Conservation (phyloP, 2,797 vertebrate genomes). For the Enteromius trimaculatus region DNA sequence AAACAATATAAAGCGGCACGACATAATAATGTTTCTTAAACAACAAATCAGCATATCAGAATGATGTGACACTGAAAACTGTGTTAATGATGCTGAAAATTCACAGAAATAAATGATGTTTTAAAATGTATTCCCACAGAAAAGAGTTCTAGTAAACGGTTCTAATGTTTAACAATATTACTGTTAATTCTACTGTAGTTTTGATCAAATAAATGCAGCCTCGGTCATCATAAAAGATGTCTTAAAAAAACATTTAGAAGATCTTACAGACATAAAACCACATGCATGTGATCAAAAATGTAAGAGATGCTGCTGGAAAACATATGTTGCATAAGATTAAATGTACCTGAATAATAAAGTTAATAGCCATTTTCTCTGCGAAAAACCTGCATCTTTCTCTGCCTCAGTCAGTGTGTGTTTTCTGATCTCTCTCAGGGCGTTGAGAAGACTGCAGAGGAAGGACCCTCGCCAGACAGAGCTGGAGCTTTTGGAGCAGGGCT, state of each 20-base stretch:
- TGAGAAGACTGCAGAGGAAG: conserved; percentile 83
- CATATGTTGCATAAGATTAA: not conserved
- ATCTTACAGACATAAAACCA: not conserved
- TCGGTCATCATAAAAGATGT: not conserved
- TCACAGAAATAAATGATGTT: not conserved
- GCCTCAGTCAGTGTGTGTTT: not conserved
- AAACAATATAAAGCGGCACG: not conserved
- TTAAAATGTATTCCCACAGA: not conserved
- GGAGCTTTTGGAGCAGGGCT: conserved; percentile 90
- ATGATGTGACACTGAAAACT: not conserved
- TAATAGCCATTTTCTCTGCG: not conserved
- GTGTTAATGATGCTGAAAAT: not conserved
- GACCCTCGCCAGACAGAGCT: conserved; percentile 81
- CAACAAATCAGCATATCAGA: not conserved
- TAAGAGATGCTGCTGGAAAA: not conserved
- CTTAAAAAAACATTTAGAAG: too few species aligned
- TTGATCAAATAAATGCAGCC: not conserved
- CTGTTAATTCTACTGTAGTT: not conserved
- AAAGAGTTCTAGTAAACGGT: not conserved
- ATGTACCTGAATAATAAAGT: too few species aligned
- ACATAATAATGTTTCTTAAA: not conserved
- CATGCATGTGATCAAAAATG: not conserved
- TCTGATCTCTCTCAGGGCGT: conserved; percentile 72
- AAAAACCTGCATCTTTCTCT: not conserved
- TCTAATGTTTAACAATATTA: not conserved